These are phyloP conservation scores for Tetramorium bicarinatum DNA, from an alignment of 2,888 invertebrate species.

Conservation along the genomic window DNA sequence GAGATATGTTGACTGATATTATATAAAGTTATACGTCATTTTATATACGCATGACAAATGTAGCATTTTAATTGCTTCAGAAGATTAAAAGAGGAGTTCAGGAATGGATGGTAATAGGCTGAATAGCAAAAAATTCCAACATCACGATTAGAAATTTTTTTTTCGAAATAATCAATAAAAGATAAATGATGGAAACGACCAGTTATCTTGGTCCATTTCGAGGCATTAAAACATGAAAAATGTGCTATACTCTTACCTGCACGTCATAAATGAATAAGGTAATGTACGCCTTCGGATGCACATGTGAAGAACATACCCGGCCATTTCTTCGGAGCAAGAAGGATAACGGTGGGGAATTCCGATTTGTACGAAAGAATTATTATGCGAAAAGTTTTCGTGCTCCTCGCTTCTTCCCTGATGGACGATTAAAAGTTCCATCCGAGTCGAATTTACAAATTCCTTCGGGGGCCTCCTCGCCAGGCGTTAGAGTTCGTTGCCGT, in stretches of 20 bases:
- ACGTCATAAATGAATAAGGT: neutral
- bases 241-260: conserved; percentile 5
- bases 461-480: conserved; percentile 68
- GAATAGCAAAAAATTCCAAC: neutral
- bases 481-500: conserved; percentile 65
- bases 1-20: too few species aligned
- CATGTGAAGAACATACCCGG: conserved; percentile 59
- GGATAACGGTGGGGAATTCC: conserved; percentile 24
- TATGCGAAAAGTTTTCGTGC: conserved; percentile 80
- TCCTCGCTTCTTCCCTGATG: conserved; percentile 79
- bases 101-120: too few species aligned
- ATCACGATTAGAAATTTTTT: neutral
- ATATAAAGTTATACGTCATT: too few species aligned
- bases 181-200: neutral
- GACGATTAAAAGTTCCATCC: conserved; percentile 82
- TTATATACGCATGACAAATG: too few species aligned
- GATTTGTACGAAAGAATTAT: conserved; percentile 76
- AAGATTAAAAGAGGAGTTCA: too few species aligned
- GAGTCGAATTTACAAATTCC: conserved; percentile 83
- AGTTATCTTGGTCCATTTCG: neutral
- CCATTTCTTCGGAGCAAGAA: conserved; percentile 51
- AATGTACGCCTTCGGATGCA: conserved; percentile 25
- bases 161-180: neutral
- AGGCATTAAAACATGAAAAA: conserved; percentile 21
- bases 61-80: too few species aligned